Base-by-base conservation (phyloP, 2,888 invertebrate species). In the Octodonta nipae region DNA sequence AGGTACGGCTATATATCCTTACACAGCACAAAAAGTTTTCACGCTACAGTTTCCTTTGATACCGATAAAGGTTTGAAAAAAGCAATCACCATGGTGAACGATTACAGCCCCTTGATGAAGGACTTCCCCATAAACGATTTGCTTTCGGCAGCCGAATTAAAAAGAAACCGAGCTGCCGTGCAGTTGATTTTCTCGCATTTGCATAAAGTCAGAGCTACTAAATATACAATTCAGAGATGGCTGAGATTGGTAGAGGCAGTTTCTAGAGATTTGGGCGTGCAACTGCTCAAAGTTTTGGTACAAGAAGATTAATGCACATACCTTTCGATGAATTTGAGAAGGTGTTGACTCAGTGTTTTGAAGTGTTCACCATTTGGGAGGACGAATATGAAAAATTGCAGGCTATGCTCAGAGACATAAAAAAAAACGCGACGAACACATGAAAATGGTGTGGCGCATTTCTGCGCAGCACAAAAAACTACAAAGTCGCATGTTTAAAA, bases 81-180 rank as follows among this genome's bases (percentile, higher is more conserved):
- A 64, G 92, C 93, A 8, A 68, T 98, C 37, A 88, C 87, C 3
- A 91, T 83, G 16, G 98, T 96, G 15, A 91, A 92, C 46, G 95
- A 98, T 64, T 98, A 96, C 66, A 96, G 93, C 66, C 89, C 91
- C 0, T 65, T 99, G 41, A 98, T 99, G 96, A 98, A 96, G 64
- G 96, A 99, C 61, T 96, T 99, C 53, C 98, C 98, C 0, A 86
- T 99, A 50, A 95, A 98, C 58, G 96, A 99, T 61, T 66, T 99
- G 29, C 69, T 99, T 4, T 87, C 95, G 20, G 96, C 98, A 5
- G 92, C 95, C 1, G 95, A 96, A 60, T 67, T 99, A 45, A 93
- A 93, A 51, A 75, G 87, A 51, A 85, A 85, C 51, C 74, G 89
- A 30, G 70, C 79, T 35, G 91, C 96, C 4, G 80, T 98, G 8